Evolutionary conservation across 2,888 invertebrate species (phyloP).

Genomic region (Schrankia costaestrigalis): DNA sequence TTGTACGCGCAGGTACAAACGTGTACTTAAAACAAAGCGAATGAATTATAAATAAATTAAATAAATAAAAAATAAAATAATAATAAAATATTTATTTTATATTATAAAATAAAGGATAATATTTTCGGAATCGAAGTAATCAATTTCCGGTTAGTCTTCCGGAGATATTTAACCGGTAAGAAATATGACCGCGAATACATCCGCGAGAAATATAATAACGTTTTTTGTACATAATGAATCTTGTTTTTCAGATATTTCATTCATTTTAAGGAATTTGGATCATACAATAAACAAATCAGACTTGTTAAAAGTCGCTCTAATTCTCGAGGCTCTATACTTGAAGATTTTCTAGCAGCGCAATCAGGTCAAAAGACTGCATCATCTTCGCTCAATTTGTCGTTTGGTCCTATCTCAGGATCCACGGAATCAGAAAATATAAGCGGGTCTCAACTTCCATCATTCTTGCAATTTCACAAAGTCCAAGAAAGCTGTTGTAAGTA

Average conservation of each 20-base stretch:
- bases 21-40: no score
- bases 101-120: no score
- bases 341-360: constrained; percentile 57
- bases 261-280: constrained; percentile 79
- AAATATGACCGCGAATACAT: no score
- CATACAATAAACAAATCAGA: constrained; percentile 71
- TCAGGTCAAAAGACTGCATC: constrained; percentile 38
- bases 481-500: constrained; percentile 68
- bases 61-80: no score
- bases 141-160: no score
- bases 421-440: constrained; percentile 52
- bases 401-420: constrained; percentile 47
- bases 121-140: no score
- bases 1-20: no score
- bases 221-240: background rate
- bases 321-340: constrained; percentile 70
- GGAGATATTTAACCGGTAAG: no score
- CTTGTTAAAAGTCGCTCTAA: constrained; percentile 69
- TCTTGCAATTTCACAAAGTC: constrained; percentile 53
- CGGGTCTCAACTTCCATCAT: constrained; percentile 41
- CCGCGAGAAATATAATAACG: background rate
- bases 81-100: no score
- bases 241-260: constrained; percentile 72
- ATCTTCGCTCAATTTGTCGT: constrained; percentile 51
- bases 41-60: no score